Evolutionary conservation across 2,113 vertebrate genomes (phyloP), one percentile per base, ranked within the genome.

Genomic region (Tetrao urogallus): DNA sequence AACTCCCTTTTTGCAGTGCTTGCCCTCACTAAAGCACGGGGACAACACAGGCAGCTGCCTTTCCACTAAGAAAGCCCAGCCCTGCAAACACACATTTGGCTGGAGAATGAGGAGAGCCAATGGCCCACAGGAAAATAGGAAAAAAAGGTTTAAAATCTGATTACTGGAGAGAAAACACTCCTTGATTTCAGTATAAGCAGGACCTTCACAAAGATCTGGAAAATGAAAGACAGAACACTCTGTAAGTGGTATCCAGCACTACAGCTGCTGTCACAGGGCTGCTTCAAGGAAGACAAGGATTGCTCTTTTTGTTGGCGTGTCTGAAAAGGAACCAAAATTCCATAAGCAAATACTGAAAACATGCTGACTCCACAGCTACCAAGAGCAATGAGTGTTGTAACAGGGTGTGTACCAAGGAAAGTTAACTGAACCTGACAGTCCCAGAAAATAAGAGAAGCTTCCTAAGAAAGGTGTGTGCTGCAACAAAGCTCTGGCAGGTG

Each of bases 361-460:
- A 83, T 94, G 91, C 89, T 93, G 87, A 89, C 96, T 97, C 64
- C 66, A 24, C 50, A 95, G 88, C 50, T 34, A 88, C 77, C 71
- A 61, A 82, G 52, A 76, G 54, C 86, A 89, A 32, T 0, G 18
- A 83, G 86, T 96, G 95, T 96, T 91, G 93, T 81, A 97, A 94
- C 58, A 97, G 96, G 97, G 96, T 86, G 95, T 97, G 92, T 85
- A 72, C 91, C 69, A 57, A 76, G 66, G 88, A 96, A 97, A 96
- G 92, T 89, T 96, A 97, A 93, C 92, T 25, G 69, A 97, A 95
- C 82, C 90, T 95, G 96, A 97, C 96, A 94, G 94, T 92, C 95
- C 96, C 89, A 92, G 89, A 83, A 93, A 94, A 93, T 82, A 94
- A 80, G 19, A 87, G 95, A 95, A 90, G 95, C 73, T 94, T 83